A percentile compares a stretch with the other conserved stretches of the same genome.
Evolutionary conservation across 2,113 vertebrate species (phyloP).

Genomic region (Coregonus clupeaformis): DNA sequence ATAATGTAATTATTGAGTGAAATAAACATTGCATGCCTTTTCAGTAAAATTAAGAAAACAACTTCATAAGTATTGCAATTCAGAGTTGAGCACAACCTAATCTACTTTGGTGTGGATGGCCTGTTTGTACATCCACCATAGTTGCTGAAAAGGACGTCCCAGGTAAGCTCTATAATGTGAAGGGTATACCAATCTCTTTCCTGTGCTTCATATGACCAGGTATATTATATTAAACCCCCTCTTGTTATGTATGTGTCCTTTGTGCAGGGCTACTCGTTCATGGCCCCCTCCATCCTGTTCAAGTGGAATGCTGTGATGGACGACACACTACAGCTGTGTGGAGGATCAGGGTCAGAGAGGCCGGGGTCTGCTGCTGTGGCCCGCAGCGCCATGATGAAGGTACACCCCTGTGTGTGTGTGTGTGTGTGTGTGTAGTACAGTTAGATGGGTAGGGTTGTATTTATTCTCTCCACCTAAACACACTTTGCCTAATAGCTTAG

Average conservation of each 20-base stretch:
- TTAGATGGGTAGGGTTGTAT: constrained; percentile 38
- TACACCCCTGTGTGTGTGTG: constrained; percentile 46
- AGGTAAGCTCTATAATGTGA: too few relatives aligned
- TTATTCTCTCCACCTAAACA: constrained; percentile 41
- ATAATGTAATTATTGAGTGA: background rate
- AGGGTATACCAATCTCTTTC: too few relatives aligned
- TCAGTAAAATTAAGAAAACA: too few relatives aligned
- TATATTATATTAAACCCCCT: too few relatives aligned
- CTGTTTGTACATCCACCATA: too few relatives aligned
- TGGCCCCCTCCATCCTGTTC: constrained; percentile 95
- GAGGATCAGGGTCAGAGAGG: constrained; percentile 80
- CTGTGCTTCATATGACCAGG: too few relatives aligned
- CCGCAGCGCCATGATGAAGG: constrained; percentile 98
- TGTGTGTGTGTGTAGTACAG: background rate
- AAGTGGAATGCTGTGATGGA: constrained; percentile 93
- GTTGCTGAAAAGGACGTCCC: too few relatives aligned
- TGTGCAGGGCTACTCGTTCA: constrained; percentile 83
- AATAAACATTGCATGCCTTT: too few relatives aligned
- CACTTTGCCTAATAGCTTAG: constrained; percentile 54
- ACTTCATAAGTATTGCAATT: too few relatives aligned
- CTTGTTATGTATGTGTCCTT: background rate
- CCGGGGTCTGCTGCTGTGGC: constrained; percentile 87
- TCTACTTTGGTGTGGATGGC: too few relatives aligned
- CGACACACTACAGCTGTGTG: constrained; percentile 84
- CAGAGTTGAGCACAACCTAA: too few relatives aligned